Base-by-base conservation (phyloP, 2,113 vertebrate species). In the Pygathrix nemaeus region DNA sequence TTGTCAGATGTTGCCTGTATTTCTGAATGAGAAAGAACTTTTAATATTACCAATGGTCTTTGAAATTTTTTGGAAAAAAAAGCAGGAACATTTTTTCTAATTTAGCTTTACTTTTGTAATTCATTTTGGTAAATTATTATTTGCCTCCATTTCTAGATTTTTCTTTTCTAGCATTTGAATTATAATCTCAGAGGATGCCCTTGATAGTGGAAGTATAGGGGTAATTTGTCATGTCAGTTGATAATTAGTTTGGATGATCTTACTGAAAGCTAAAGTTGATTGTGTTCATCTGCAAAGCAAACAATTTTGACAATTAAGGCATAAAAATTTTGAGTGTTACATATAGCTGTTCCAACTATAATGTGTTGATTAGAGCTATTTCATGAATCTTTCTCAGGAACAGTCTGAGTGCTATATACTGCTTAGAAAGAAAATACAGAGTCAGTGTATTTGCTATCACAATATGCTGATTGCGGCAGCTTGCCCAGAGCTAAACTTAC, bases 241-340 rank as follows among this genome's bases (percentile, higher is more conserved):
- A 86, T 92, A 98, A 97, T 96, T 97, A 86, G 90, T 98, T 97
- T 93, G 82, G 1, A 4, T 97, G 96, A 97, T 98, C 98, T 95
- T 97, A 86, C 43, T 68, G 85, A 96, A 98, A 93, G 90, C 95
- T 97, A 35, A 97, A 96, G 82, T 96, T 96, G 75, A 82, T 78
- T 93, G 16, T 97, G 64, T 97, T 97, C 92, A 70, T 93, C 79
- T 87, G 73, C 88, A 95, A 98, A 91, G 73, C 30, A 96, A 95
- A 92, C 43, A 86, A 3, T 95, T 38, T 59, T 55, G 79, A 88
- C 90, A 96, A 72, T 97, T 93, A 73, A 89, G 50, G 30, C 48
- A 96, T 93, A 93, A 92, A 12, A 89, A 87, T 78, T 38, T 6
- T 95, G 76, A 90, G 38, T 92, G 45, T 88, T 93, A 48, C 40